Base-by-base conservation (phyloP, 2,888 invertebrate species). In the Polia nebulosa region DNA sequence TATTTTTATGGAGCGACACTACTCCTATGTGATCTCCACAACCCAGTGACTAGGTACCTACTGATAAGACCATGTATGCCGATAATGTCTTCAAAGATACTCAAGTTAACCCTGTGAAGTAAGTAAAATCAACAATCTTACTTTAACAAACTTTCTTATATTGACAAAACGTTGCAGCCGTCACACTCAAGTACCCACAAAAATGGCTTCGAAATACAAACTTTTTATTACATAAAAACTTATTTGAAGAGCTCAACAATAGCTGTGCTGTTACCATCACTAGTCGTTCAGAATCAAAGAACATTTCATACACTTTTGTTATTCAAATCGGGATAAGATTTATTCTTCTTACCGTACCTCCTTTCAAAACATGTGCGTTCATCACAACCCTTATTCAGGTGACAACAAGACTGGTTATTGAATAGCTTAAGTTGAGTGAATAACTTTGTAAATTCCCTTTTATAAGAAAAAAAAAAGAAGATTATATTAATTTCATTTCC, bases 401-500 rank as follows among this genome's bases (percentile, higher is more conserved):
- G 0, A 5, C 0, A 0, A 15, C 65, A 83, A 52, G 41, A 36
- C 3, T 39, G 47, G 36, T 56, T 53, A 22, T 82, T 5, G 25
- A 20, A 0, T 25, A 32, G 6, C 3, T 8, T 7, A n/a, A 17
- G 3, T 34, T 9, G 5, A 3, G 20, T 1, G 8, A n/a, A 29
- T 67, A 65, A 64, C 1, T 27, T 76, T 45, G 81, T 64, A 47
- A 58, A 64, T 68, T 72, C 41, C 9, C 72, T 74, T 81, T 78
- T 76, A 67, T 79, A 71, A 72, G 67, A 80, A 82, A 82, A 47
- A 58, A n/a, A 65, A 56, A 68, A 49, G 66, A 72, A 72, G 84
- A 80, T 83, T 82, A 82, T 83, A 84, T 82, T 83, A 84, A 83
- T 83, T 82, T 82, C 76, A 80, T 82, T 72, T 80, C 74, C 53